Evolutionary conservation across 2,797 vertebrate species (phyloP).

Genomic region (Neostethus bicornis): DNA sequence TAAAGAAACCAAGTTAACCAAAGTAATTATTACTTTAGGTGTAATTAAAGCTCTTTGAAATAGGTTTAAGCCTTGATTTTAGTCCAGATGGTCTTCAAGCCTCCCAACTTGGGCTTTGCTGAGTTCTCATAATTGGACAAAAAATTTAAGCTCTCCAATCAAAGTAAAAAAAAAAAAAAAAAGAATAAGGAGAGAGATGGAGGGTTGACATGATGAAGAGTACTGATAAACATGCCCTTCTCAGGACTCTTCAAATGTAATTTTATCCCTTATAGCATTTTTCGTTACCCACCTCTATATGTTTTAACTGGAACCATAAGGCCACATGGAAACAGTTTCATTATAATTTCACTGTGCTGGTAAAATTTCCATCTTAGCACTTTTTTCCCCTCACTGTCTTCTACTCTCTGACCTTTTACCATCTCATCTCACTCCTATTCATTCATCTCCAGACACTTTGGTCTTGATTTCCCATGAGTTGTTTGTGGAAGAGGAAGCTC

Average conservation of each 20-base stretch:
- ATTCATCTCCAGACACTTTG: slow-evolving; percentile 14
- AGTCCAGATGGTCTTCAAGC: slow-evolving; percentile 61
- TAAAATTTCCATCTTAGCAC: slow-evolving; percentile 24
- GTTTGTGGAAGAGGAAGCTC: slow-evolving; percentile 32
- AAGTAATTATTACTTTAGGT: slow-evolving; percentile 53
- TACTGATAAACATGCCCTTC: slow-evolving; percentile 22
- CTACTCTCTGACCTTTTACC: slow-evolving; percentile 4
- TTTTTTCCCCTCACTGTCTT: slow-evolving; percentile 12
- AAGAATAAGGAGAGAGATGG: slow-evolving; percentile 4
- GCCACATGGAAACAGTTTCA: slow-evolving; percentile 76
- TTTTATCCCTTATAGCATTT: slow-evolving; percentile 47
- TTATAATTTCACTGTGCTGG: slow-evolving; percentile 67
- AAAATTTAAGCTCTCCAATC: slow-evolving; percentile 20
- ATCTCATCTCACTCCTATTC: slow-evolving; percentile 14
- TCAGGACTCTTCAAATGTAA: slow-evolving; percentile 41
- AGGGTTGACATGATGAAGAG: slow-evolving; percentile 24
- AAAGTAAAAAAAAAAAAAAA: no score
- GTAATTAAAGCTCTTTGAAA: slow-evolving; percentile 41
- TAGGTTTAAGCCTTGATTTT: slow-evolving; percentile 42
- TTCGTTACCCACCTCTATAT: slow-evolving; percentile 25
- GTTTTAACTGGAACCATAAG: slow-evolving; percentile 53
- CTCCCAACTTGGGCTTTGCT: slow-evolving; percentile 46
- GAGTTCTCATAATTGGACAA: slow-evolving; percentile 29
- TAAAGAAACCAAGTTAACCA: slow-evolving; percentile 52
- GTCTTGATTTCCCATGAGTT: background rate